Conservation (phyloP, 2,888 invertebrate genomes). For the Parapristionchus giblindavisi region DNA sequence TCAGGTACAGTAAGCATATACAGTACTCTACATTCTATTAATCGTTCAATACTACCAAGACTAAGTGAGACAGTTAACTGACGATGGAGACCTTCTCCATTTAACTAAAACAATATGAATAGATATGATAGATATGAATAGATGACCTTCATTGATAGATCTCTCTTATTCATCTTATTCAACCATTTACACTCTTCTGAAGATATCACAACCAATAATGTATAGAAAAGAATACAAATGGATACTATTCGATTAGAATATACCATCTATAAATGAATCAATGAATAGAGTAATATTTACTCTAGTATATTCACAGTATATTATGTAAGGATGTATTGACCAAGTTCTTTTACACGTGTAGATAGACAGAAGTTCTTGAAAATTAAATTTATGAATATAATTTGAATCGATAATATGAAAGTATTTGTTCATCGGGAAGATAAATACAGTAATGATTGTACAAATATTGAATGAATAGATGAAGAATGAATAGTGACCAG, state of each 20-base stretch:
- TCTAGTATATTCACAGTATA: no score
- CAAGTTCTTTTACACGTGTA: no score
- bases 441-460: no score
- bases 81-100: conserved; percentile 36
- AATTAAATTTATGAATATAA: no score
- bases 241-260: conserved; percentile 8
- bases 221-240: conserved; percentile 19
- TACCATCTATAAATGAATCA: conserved; percentile 15
- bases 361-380: no score
- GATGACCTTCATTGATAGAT: conserved; percentile 9
- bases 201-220: conserved; percentile 5
- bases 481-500: no score
- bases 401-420: no score
- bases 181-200: conserved; percentile 20
- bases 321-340: no score
- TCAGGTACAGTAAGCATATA: conserved; percentile 14
- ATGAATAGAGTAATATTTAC: background rate
- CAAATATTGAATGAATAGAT: no score
- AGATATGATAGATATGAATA: background rate
- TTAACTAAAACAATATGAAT: background rate
- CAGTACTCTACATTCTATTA: conserved; percentile 30
- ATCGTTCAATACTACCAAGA: conserved; percentile 20
- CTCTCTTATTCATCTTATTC: conserved; percentile 22
- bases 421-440: no score
- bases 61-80: background rate